phyloP scores from a whole-genome alignment of 1,140 invertebrate species.

The Harpegnathos saltator region DNA sequence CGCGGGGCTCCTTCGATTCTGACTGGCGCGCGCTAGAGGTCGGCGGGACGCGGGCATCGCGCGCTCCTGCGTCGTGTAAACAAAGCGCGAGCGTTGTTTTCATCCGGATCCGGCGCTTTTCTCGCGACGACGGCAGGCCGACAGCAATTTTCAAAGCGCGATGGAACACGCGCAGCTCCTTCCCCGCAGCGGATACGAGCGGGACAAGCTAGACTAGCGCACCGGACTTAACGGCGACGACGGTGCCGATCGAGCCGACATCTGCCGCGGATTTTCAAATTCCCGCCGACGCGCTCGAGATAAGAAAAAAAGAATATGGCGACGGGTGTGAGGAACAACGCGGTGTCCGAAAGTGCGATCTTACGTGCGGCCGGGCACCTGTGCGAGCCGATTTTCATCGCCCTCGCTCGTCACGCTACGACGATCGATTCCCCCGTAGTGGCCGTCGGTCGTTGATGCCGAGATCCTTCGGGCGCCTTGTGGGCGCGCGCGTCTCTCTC shows the following conservation, averaged over 20 bases:
- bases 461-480: background rate
- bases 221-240: too few species aligned
- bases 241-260: too few species aligned
- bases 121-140: too few species aligned
- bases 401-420: background rate
- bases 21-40: background rate
- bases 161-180: too few species aligned
- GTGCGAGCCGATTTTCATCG: background rate
- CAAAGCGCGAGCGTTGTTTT: background rate
- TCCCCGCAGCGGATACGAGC: too few species aligned
- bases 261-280: background rate
- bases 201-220: too few species aligned
- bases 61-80: background rate
- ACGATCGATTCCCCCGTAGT: background rate
- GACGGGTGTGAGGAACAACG: background rate
- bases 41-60: background rate
- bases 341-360: background rate
- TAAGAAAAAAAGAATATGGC: slow-evolving; percentile 6
- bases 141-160: too few species aligned
- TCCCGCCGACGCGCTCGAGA: background rate
- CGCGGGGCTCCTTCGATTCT: background rate
- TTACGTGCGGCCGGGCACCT: background rate
- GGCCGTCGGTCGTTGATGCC: background rate
- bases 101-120: too few species aligned
- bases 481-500: too few species aligned